Evolutionary conservation across 1,140 invertebrate species (phyloP).

Genomic region (Drosophila asahinai): DNA sequence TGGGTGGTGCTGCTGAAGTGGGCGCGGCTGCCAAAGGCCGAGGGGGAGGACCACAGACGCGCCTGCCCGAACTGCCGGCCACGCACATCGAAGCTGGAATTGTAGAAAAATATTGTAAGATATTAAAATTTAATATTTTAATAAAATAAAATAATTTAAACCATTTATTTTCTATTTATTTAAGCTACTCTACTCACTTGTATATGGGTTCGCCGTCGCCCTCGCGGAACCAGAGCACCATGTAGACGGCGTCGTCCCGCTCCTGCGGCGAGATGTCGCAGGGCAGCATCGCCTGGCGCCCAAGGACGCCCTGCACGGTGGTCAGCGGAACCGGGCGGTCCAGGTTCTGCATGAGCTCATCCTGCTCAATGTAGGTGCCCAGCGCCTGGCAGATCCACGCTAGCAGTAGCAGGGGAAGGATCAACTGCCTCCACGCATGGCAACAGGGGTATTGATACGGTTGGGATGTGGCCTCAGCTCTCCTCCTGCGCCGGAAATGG

Average conservation of each 20-base stretch:
- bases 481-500: constrained; percentile 3
- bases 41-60: constrained; percentile 91
- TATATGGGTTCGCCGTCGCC: constrained; percentile 93
- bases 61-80: constrained; percentile 90
- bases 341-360: constrained; percentile 85
- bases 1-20: constrained; percentile 90
- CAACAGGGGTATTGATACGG: background rate
- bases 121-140: too few species aligned
- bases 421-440: constrained; percentile 13
- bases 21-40: constrained; percentile 91
- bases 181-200: constrained; percentile 87
- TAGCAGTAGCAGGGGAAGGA: constrained; percentile 35
- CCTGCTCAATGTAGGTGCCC: constrained; percentile 75
- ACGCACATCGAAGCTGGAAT: constrained; percentile 92
- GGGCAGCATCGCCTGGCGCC: constrained; percentile 91
- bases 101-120: constrained; percentile 9
- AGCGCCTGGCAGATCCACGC: constrained; percentile 27
- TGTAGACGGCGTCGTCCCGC: constrained; percentile 91
- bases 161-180: too few species aligned
- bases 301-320: constrained; percentile 92
- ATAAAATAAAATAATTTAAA: too few species aligned
- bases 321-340: constrained; percentile 89
- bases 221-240: constrained; percentile 95
- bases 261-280: constrained; percentile 93
- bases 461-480: background rate